These are phyloP conservation scores for Atrina japonica DNA, from an alignment of 2,888 invertebrate species.

Conservation along the genomic window DNA sequence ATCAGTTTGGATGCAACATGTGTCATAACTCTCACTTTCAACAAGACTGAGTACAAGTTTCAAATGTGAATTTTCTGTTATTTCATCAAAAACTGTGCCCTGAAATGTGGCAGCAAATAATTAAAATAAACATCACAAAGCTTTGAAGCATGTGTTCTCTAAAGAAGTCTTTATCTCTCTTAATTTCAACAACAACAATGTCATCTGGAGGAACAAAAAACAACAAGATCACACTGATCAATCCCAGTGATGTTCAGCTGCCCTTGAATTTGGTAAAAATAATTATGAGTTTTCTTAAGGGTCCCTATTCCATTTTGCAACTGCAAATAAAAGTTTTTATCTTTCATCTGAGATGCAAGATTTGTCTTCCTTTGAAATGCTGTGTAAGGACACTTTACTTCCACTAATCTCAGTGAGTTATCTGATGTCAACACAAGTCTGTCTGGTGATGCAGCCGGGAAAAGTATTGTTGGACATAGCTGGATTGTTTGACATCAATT, in stretches of 20 bases:
- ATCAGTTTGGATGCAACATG: no score
- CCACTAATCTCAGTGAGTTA: not conserved
- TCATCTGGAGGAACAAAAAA: conserved; percentile 34
- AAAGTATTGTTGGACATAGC: not conserved
- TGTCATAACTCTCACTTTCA: no score
- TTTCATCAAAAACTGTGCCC: no score
- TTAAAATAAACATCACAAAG: not conserved
- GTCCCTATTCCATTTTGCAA: not conserved
- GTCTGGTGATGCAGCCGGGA: conserved; percentile 3
- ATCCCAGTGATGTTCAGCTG: conserved; percentile 34
- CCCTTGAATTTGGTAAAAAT: conserved; percentile 34
- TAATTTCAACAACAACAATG: conserved; percentile 8
- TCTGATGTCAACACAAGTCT: not conserved
- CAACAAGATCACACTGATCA: conserved; percentile 25
- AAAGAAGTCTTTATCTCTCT: not conserved
- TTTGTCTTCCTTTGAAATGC: not conserved
- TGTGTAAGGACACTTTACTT: conserved; percentile 7
- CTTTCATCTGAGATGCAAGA: not conserved
- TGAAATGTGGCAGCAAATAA: not conserved
- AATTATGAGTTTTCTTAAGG: conserved; percentile 11
- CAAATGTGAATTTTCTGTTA: not conserved
- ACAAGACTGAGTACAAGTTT: no score
- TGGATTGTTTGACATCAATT: no score
- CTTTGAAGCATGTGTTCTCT: not conserved
- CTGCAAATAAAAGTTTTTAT: not conserved